Conservation (phyloP, 2,113 vertebrate genomes). For the Recurvirostra avosetta region DNA sequence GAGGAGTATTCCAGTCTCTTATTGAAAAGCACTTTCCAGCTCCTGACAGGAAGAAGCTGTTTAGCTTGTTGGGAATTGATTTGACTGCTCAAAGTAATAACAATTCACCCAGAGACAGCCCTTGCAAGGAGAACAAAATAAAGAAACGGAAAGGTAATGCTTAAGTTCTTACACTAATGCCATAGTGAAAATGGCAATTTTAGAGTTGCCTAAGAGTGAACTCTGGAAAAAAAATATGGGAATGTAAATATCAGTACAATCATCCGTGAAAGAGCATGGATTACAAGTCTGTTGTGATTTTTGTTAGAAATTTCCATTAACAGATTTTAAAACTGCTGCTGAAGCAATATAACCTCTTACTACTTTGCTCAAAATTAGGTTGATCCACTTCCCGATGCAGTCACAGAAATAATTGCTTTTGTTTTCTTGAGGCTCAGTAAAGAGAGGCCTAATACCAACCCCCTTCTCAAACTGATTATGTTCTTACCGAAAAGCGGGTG, state of each 20-base stretch:
- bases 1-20: conserved; percentile 95
- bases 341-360: not conserved
- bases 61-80: conserved; percentile 94
- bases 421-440: not conserved
- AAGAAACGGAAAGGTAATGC: conserved; percentile 92
- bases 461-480: not conserved
- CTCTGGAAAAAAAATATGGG: not conserved
- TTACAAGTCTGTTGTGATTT: not conserved
- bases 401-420: not conserved
- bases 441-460: not conserved
- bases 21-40: conserved; percentile 98
- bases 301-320: not conserved
- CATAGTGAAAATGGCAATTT: not conserved
- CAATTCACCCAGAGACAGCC: conserved; percentile 83
- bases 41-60: conserved; percentile 96
- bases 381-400: not conserved
- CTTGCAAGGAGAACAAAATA: conserved; percentile 83
- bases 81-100: conserved; percentile 87
- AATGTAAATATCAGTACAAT: not conserved
- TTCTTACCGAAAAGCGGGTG: not conserved
- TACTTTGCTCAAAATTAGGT: not conserved
- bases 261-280: not conserved
- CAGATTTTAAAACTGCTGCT: not conserved
- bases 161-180: not conserved
- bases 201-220: not conserved